Evolutionary conservation across 2,888 invertebrate species (phyloP).

Genomic region (Autographa gamma): DNA sequence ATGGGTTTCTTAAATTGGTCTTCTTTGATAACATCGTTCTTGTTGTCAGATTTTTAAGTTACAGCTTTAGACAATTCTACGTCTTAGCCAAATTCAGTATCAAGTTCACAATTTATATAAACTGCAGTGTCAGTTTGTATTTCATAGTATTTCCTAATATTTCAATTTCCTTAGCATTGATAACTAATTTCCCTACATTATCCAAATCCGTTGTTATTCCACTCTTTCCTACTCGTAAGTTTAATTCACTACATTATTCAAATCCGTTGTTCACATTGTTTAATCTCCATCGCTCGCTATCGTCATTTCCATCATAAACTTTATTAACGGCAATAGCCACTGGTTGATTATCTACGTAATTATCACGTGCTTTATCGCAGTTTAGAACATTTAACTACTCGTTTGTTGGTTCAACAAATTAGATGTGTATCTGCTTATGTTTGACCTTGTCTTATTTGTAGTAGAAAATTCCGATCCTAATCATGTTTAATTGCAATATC

Average conservation of each 20-base stretch:
- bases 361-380: constrained; percentile 49
- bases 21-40: too few relatives aligned
- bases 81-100: neutral
- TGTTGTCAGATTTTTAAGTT: too few relatives aligned
- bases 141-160: neutral
- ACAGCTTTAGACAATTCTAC: too few relatives aligned
- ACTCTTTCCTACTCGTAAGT: too few relatives aligned
- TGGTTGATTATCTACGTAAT: constrained; percentile 43
- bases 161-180: too few relatives aligned
- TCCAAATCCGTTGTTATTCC: too few relatives aligned
- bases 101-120: neutral
- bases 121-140: neutral
- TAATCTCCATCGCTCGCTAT: constrained; percentile 48
- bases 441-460: constrained; percentile 21
- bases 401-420: constrained; percentile 35
- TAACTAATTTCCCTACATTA: too few relatives aligned
- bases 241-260: constrained; percentile 22
- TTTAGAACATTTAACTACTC: constrained; percentile 38
- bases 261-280: constrained; percentile 35
- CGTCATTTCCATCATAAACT: constrained; percentile 51
- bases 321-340: constrained; percentile 47
- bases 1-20: too few relatives aligned
- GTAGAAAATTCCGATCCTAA: neutral
- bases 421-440: constrained; percentile 31
- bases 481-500: neutral